phyloP scores from a whole-genome alignment of 2,888 invertebrate genomes.

The Nematopogon swammerdamellus region DNA sequence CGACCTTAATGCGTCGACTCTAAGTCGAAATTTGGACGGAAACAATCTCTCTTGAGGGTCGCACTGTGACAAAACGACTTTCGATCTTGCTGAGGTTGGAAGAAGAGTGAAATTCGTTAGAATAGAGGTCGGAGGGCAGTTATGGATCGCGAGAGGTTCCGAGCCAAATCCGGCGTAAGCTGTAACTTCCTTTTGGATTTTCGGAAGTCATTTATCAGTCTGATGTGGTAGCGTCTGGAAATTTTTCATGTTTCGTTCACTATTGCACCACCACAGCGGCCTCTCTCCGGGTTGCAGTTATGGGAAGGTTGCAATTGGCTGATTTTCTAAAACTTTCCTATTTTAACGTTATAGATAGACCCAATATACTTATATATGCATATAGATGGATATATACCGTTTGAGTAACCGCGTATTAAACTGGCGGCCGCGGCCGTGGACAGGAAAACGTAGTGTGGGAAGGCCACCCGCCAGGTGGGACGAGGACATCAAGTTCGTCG shows the following conservation, averaged over 20 bases:
- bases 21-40: not conserved
- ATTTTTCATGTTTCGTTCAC: slow-evolving; percentile 54
- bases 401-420: too few species aligned
- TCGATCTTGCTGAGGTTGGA: not conserved
- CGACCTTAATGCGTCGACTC: not conserved
- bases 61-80: not conserved
- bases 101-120: not conserved
- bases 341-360: too few species aligned
- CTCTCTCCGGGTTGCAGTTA: slow-evolving; percentile 6
- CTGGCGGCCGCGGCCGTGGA: too few species aligned
- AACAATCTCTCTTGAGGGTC: not conserved
- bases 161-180: slow-evolving; percentile 59
- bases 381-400: too few species aligned
- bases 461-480: too few species aligned
- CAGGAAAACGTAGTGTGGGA: too few species aligned
- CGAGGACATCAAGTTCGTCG: too few species aligned
- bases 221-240: slow-evolving; percentile 53
- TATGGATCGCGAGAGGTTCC: slow-evolving; percentile 58
- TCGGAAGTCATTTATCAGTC: slow-evolving; percentile 61
- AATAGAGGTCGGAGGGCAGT: slow-evolving; percentile 22
- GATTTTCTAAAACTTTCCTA: too few species aligned
- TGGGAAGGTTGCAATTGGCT: too few species aligned
- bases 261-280: slow-evolving; percentile 28
- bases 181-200: slow-evolving; percentile 61
- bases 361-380: too few species aligned